Evolutionary conservation across 2,888 invertebrate species (phyloP), one percentile per base, ranked within the genome.

Genomic region (Caenorhabditis imperialis): DNA sequence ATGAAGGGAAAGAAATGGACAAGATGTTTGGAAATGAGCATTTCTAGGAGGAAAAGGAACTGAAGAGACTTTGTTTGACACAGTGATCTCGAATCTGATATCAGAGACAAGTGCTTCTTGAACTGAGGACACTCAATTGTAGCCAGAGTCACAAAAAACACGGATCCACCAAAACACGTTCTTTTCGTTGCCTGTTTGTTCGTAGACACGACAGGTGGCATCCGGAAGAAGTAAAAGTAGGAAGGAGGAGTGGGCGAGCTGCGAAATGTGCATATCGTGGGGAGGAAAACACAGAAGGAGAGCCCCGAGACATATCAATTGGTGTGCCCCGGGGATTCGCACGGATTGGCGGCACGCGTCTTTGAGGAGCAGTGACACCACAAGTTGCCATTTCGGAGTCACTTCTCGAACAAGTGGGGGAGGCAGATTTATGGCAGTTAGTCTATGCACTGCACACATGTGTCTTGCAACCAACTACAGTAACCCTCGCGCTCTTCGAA

Each of bases 251-350:
- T 23, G 10, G 44, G 8, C 22, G 44, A 44, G 23, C 23, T 20
- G 44, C 44, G 44, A n/a, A n/a, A n/a, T n/a, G n/a, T n/a, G n/a
- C n/a, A n/a, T n/a, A n/a, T n/a, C n/a, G n/a, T n/a, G n/a, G n/a
- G n/a, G 25, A 27, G n/a, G 16, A 16, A 51, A 53, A 63, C 53
- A 63, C 53, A 53, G 54, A 63, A 47, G 45, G 35, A 35, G 37
- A 44, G 62, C 62, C 62, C 62, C 35, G 54, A 63, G 62, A 63
- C 62, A 63, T 63, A 63, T 63, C 62, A 63, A 63, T 63, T 63
- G 62, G 47, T 51, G 53, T 45, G 45, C 45, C 54, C 47, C 53
- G 62, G 62, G 62, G 54, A 54, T 63, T 54, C 62, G 45, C 62
- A 62, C 62, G 62, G 62, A 35, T 62, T 62, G 62, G 37, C 47